Base-by-base conservation (phyloP, 1,140 invertebrate species). In the Drosophila athabasca region DNA sequence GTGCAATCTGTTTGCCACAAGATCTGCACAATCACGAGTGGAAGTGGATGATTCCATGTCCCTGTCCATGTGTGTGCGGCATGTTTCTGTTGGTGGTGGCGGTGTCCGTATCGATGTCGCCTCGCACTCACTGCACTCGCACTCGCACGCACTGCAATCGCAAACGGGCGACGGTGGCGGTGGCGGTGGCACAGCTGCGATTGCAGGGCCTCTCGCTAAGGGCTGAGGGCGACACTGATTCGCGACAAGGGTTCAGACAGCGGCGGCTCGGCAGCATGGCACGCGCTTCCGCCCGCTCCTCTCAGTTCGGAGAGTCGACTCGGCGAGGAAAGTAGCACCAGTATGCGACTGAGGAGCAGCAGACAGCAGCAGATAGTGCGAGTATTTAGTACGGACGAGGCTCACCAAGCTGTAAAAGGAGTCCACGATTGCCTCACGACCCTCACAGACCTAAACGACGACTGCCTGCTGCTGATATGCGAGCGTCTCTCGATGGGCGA, bases 381-480 rank as follows among this genome's bases (percentile, higher is more conserved):
- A 26, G 24, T 51, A 39, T 51, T 15, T 8, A 19, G 29, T 3
- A 9, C 2, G 2, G 15, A 19, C 5, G 35, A 8, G 29, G 31
- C 52, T n/a, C 51, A 26, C 4, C 52, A 17, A 11, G n/a, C 17
- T 31, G 29, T 41, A 9, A 39, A 2, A 5, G 35, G 35, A 39
- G 35, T 8, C 19, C 2, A 26, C 24, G 24, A 19, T 17, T 19
- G 15, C 55, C 22, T 19, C 17, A 19, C 39, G 6, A 29, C 55
- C 22, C 57, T 88, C 43, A 76, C 71, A 26, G 53, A 44, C 5
- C 64, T 87, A 19, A 79, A 87, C 53, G 79, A 87, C 43, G 78
- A 87, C 67, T 88, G 83, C 43, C 67, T 87, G 61, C 35, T 87
- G 48, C 19, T 82, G 50, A 88, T 87, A 62, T 88, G 78, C 49